A percentile compares a stretch with the other conserved stretches of the same genome.
Conservation (phyloP, 2,888 invertebrate species). For the Dolomedes plantarius region DNA sequence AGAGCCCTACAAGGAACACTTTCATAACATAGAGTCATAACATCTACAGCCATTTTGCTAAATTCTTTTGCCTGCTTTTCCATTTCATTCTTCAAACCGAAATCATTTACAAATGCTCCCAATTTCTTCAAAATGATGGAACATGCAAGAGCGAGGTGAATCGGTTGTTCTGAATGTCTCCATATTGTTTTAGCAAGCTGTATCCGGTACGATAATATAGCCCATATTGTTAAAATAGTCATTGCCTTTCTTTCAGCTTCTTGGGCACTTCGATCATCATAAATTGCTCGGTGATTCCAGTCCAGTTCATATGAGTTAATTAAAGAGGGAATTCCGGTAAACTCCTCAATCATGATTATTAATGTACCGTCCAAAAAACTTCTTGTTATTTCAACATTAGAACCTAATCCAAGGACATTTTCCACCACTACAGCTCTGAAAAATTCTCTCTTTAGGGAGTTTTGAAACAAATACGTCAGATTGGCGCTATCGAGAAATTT, state of each 20-base stretch:
- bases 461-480: slow-evolving; percentile 75
- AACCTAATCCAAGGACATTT: slow-evolving; percentile 75
- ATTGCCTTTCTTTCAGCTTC: slow-evolving; percentile 74
- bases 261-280: slow-evolving; percentile 60
- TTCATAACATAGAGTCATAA: slow-evolving; percentile 76
- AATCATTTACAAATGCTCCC: slow-evolving; percentile 72
- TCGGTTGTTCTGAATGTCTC: slow-evolving; percentile 74
- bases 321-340: slow-evolving; percentile 75
- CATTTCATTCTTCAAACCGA: slow-evolving; percentile 73
- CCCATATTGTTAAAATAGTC: slow-evolving; percentile 73
- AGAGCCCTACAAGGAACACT: slow-evolving; percentile 75
- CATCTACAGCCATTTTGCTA: slow-evolving; percentile 74
- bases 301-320: slow-evolving; percentile 76
- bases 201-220: slow-evolving; percentile 73
- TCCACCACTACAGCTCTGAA: slow-evolving; percentile 76
- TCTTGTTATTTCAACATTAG: slow-evolving; percentile 67
- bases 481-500: slow-evolving; percentile 75
- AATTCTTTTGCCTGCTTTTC: slow-evolving; percentile 72
- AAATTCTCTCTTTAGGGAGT: slow-evolving; percentile 76
- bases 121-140: slow-evolving; percentile 73
- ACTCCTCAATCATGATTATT: slow-evolving; percentile 74
- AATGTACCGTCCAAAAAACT: slow-evolving; percentile 73
- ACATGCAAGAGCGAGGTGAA: slow-evolving; percentile 74
- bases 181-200: slow-evolving; percentile 73
- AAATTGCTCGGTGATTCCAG: slow-evolving; percentile 74